A percentile compares a stretch with the other conserved stretches of the same genome.
phyloP scores from a whole-genome alignment of 1,140 invertebrate species.

The Zaprionus tsacasi region DNA sequence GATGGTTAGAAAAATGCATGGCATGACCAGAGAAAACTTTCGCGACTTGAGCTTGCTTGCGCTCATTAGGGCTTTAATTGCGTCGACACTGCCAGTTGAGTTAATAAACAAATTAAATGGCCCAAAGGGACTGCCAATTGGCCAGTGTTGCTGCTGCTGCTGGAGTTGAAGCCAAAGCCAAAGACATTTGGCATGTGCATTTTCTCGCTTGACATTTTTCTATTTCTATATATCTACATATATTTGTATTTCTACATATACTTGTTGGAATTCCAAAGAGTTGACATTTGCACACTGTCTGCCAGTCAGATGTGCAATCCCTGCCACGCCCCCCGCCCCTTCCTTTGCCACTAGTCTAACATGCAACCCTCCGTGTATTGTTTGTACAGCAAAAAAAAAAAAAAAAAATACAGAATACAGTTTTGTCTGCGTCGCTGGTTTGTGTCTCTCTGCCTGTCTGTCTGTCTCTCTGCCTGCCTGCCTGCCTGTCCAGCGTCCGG shows the following conservation, averaged over 20 bases:
- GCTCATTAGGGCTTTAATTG: constrained; percentile 57
- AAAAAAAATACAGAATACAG: constrained; percentile 14
- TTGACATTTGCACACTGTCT: constrained; percentile 62
- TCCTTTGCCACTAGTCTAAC: not conserved
- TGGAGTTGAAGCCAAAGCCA: constrained; percentile 11
- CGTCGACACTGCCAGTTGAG: constrained; percentile 38
- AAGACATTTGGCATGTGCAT: constrained; percentile 37
- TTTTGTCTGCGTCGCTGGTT: constrained; percentile 37
- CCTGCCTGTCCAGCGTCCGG: constrained; percentile 41
- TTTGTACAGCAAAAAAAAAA: constrained; percentile 33
- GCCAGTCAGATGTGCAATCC: constrained; percentile 52
- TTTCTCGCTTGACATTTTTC: constrained; percentile 36
- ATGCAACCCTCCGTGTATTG: constrained; percentile 28
- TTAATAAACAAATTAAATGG: constrained; percentile 62
- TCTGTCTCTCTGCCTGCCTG: constrained; percentile 15
- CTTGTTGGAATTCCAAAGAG: constrained; percentile 54
- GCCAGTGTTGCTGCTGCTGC: constrained; percentile 10
- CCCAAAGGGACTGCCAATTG: constrained; percentile 47
- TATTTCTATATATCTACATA: constrained; percentile 16
- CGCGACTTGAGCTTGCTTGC: constrained; percentile 29
- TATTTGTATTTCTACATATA: constrained; percentile 32
- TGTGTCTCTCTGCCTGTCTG: constrained; percentile 22
- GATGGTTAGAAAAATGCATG: constrained; percentile 18
- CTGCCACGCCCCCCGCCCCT: not conserved
- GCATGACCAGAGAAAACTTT: constrained; percentile 49